Evolutionary conservation across 2,888 invertebrate species (phyloP), one percentile per base, ranked within the genome.

Genomic region (Baccha elongata): DNA sequence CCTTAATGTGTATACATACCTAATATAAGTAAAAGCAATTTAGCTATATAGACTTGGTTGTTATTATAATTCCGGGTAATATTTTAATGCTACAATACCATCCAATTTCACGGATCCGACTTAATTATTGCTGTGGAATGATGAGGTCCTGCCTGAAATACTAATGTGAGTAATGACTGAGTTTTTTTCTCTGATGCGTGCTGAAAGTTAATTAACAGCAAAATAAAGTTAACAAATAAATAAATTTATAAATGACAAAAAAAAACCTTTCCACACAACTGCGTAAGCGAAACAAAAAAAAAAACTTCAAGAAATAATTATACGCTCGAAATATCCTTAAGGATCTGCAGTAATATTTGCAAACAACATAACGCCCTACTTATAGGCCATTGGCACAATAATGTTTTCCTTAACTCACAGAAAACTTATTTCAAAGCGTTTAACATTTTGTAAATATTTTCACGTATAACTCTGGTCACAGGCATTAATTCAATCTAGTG

Each of bases 401-500:
- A 23, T 4, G 23, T 23, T 23, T 23, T 4, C 5, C 5, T 23
- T n/a, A n/a, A n/a, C n/a, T n/a, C n/a, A n/a, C 23, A 23, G 23
- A 5, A 23, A 23, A 8, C 29, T 32, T 32, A 8, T 32, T 32
- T 32, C 8, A 7, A 32, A 32, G 29, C 4, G 23, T 23, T 23
- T 23, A 32, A 32, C 5, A 8, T 32, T 32, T 8, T 32, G 29
- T 32, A 32, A 32, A 32, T 32, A 32, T 32, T 32, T 32, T 32
- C 29, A 32, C 29, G 8, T 8, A n/a, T n/a, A 32, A 4, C 8
- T 32, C 8, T 21, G 11, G 11, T 37, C 8, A 8, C 11, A 37
- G 21, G 32, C 21, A 35, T 67, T 32, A 52, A 53, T 46, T 55
- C 17, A 35, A 55, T 35, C 15, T 17, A 5, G 13, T 10, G 21